Base-by-base conservation (phyloP, 2,113 vertebrate genomes). In the Colistium nudipinnis region DNA sequence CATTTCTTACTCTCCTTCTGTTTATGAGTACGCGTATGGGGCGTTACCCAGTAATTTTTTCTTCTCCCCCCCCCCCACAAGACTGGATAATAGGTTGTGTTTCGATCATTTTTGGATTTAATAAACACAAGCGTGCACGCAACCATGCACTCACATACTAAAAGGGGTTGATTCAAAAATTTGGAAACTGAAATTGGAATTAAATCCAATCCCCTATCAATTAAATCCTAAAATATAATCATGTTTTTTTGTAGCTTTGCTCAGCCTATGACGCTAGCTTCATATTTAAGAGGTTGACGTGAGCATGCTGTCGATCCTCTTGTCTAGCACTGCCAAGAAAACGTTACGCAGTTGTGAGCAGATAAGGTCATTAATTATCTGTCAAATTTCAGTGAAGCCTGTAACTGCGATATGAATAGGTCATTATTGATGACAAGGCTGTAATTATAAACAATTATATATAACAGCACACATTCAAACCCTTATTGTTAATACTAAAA, bases 11-110 rank as follows among this genome's bases (percentile, higher is more conserved):
- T 54, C 63, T 63, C 19, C 45, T 74, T 39, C 36, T 53, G 53
- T 76, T 67, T 76, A 53, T 70, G 44, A 14, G 30, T n/a, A 35
- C 22, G 3, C 13, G 13, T 22, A 28, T 59, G 48, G 12, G 53
- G 5, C 56, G 60, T 68, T 71, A 64, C 56, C 24, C 30, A 51
- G 27, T 49, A 27, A 65, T 80, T 52, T 38, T 43, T 64, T 74
- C 43, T 27, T 36, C 67, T 61, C 20, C 16, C 19, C 8, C 8
- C 8, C 8, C 62, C 54, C 10, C 53, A 49, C 7, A 14, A 59
- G 24, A 62, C 7, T 28, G 6, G 9, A 60, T 36, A 55, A 41
- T 6, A n/a, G 9, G 39, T 62, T 53, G n/a, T 49, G 64, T 28
- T n/a, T n/a, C n/a, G n/a, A n/a, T n/a, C n/a, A n/a, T n/a, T n/a